phyloP scores from a whole-genome alignment of 2,113 vertebrate genomes.

The Seriola rivoliana region DNA sequence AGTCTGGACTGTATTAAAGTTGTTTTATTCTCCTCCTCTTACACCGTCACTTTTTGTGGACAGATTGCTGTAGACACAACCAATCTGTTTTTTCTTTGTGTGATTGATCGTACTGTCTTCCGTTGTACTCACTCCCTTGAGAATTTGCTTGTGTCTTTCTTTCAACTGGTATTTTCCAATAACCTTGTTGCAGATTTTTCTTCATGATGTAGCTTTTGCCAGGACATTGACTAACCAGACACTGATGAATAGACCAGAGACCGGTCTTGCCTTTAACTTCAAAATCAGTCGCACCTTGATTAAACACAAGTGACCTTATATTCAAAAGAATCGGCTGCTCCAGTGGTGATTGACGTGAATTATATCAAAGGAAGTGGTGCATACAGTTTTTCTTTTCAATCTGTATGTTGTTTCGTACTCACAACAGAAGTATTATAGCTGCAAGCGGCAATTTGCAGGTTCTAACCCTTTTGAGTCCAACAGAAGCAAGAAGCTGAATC shows the following conservation, averaged over 20 bases:
- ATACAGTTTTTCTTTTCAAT: background rate
- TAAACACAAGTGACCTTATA: no score
- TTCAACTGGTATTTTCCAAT: background rate
- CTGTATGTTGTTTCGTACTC: no score
- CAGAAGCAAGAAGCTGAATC: no score
- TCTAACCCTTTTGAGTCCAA: no score
- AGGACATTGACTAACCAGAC: background rate
- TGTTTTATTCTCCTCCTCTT: background rate
- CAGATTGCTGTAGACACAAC: conserved; percentile 18
- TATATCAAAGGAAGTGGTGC: background rate
- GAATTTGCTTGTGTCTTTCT: background rate
- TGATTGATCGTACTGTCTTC: background rate
- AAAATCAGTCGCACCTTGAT: background rate
- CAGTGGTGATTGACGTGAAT: background rate
- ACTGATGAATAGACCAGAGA: background rate
- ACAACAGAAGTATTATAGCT: no score
- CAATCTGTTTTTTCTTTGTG: conserved; percentile 7
- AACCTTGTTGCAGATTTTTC: conserved; percentile 10
- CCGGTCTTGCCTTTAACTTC: background rate
- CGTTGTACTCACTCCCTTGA: background rate
- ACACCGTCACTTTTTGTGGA: background rate
- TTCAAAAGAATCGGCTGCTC: background rate
- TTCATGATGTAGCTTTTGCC: background rate
- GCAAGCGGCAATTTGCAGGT: no score
- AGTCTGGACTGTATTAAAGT: background rate